A percentile compares a stretch with the other conserved stretches of the same genome.
phyloP scores from a whole-genome alignment of 1,140 invertebrate genomes.

The Hypsibius dujardini region DNA sequence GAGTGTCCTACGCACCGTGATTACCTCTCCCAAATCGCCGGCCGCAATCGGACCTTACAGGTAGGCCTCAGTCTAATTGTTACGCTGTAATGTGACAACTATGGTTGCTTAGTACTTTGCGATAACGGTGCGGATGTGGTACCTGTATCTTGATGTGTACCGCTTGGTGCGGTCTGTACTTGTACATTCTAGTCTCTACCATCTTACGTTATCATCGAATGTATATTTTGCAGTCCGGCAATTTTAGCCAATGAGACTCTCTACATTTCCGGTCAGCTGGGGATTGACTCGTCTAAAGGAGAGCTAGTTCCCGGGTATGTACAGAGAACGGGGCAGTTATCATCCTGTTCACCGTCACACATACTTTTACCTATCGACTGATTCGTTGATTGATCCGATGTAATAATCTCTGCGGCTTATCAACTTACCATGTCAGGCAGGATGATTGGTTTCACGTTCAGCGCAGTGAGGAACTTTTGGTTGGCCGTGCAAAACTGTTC shows the following conservation, averaged over 20 bases:
- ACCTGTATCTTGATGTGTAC: neutral
- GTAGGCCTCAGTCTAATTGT: neutral
- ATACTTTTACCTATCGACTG: neutral
- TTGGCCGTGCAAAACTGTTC: neutral
- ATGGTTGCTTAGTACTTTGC: too few relatives aligned
- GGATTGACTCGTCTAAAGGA: neutral
- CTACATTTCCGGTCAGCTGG: constrained; percentile 16
- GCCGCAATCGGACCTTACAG: constrained; percentile 15
- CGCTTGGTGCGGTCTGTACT: too few relatives aligned
- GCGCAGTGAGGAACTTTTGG: neutral
- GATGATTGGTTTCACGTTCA: neutral
- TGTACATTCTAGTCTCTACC: neutral
- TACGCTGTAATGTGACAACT: neutral
- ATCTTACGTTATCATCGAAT: neutral
- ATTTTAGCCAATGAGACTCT: neutral
- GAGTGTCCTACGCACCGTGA: too few relatives aligned
- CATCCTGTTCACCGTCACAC: neutral
- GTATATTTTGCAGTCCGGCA: constrained; percentile 5
- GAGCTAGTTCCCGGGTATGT: constrained; percentile 1
- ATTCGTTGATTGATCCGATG: neutral
- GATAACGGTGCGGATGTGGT: neutral
- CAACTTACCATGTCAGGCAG: neutral
- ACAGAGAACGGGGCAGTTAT: neutral
- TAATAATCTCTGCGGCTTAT: neutral
- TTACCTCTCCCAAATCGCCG: neutral